A percentile compares a stretch with the other conserved stretches of the same genome.
Evolutionary conservation across 2,888 invertebrate genomes (phyloP).

Genomic region (Saturnia japonica): DNA sequence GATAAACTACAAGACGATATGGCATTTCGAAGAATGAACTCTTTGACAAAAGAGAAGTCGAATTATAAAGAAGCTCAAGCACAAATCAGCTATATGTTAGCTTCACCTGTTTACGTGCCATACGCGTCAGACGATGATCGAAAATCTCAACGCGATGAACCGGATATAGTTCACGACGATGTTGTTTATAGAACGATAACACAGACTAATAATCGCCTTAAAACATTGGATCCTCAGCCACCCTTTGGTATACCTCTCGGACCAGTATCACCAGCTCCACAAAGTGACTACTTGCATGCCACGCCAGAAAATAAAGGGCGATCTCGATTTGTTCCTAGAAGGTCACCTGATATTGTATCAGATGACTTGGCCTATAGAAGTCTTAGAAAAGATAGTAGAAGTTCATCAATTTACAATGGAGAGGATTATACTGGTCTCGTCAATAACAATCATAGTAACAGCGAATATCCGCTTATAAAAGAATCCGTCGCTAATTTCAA

Average conservation of each 20-base stretch:
- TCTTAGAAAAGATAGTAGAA: conserved; percentile 89
- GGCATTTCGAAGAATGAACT: conserved; percentile 88
- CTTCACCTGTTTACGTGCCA: conserved; percentile 85
- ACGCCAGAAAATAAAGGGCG: conserved; percentile 83
- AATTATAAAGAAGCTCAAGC: conserved; percentile 66
- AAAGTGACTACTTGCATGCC: conserved; percentile 92
- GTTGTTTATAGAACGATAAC: conserved; percentile 91
- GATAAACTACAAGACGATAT: conserved; percentile 89
- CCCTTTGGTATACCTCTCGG: conserved; percentile 95
- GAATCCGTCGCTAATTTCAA: conserved; percentile 76
- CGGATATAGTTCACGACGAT: conserved; percentile 92
- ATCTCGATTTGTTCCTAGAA: conserved; percentile 84
- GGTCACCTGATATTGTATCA: conserved; percentile 90
- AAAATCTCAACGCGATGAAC: conserved; percentile 85
- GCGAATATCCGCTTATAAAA: conserved; percentile 61
- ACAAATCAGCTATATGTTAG: conserved; percentile 85
- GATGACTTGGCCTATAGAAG: conserved; percentile 94
- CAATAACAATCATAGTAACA: conserved; percentile 71
- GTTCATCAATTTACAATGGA: conserved; percentile 75
- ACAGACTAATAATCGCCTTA: conserved; percentile 87
- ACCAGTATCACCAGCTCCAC: conserved; percentile 89
- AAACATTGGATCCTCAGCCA: conserved; percentile 90
- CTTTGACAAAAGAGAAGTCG: conserved; percentile 76
- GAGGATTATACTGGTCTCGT: conserved; percentile 74
- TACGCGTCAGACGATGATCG: conserved; percentile 75